Conservation (phyloP, 2,113 vertebrate genomes). For the Microtus richardsoni region DNA sequence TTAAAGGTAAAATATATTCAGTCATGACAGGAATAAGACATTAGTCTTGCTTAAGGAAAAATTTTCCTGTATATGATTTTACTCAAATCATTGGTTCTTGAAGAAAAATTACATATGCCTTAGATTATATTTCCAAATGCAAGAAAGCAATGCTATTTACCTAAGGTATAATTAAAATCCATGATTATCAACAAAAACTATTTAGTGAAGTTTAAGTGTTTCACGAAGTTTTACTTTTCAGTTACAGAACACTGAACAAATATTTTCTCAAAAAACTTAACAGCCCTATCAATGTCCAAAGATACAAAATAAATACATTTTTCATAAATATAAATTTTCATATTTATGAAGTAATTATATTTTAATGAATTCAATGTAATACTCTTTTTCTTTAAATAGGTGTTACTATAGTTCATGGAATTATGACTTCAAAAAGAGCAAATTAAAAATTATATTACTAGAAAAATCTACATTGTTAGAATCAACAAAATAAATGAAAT, state of each 20-base stretch:
- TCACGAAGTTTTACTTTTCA: background rate
- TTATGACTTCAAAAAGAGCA: constrained; percentile 1
- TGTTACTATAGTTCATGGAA: background rate
- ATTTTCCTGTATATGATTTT: background rate
- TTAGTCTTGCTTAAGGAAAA: background rate
- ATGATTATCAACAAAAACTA: constrained; percentile 21
- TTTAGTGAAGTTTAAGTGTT: constrained; percentile 35
- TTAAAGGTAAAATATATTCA: background rate
- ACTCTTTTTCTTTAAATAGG: constrained; percentile 20
- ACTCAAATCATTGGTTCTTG: background rate
- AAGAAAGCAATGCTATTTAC: constrained; percentile 27
- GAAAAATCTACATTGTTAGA: background rate
- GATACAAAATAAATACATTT: background rate
- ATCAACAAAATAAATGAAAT: constrained; percentile 24
- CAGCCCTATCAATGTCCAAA: background rate
- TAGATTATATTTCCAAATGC: background rate
- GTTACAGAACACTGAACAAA: background rate
- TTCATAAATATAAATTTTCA: background rate
- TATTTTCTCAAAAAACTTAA: background rate
- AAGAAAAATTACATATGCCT: constrained; percentile 13
- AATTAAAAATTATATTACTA: background rate
- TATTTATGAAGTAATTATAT: background rate
- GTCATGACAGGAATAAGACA: background rate
- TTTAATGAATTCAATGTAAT: constrained; percentile 41
- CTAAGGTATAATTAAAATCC: constrained; percentile 20